Evolutionary conservation across 2,113 vertebrate species (phyloP), one percentile per base, ranked within the genome.

Genomic region (Cyanoderma ruficeps): DNA sequence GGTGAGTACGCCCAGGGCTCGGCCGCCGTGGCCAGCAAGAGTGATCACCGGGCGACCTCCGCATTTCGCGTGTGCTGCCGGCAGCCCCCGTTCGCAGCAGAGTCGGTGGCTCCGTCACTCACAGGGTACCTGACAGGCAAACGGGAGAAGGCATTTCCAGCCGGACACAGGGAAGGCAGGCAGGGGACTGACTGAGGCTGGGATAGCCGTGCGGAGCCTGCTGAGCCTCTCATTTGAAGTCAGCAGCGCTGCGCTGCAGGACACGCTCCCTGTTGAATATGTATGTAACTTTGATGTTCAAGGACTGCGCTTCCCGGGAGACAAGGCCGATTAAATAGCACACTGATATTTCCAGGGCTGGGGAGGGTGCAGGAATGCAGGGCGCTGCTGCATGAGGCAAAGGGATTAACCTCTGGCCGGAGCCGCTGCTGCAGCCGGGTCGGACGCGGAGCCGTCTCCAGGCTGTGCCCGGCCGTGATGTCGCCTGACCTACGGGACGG

Each of bases 401-500:
- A 39, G 60, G 28, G 28, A 21, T 68, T 4, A 41, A 52, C 14
- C 79, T 72, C 7, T 0, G 14, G 18, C 55, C 8, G 2, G 24
- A 37, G 77, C 28, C 14, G 53, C 17, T 1, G 4, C 9, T 7
- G 70, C 22, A 14, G 56, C 23, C 47, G 12, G 12, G 8, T 2
- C 1, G 30, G 70, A 56, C 13, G 56, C 75, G 8, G 71, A 39
- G 68, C 67, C 23, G 6, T 3, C 27, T 2, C 37, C 30, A 0
- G 5, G 3, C 10, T 2, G 49, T 15, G 55, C 21, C 6, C 28
- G 25, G 59, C 6, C 10, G 3, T 0, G 9, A 41, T 37, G 15
- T 15, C 2, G 0, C 18, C 2, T 4, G n/a, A 3, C 69, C 61
- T 3, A 1, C 2, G 1, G 57, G 18, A 3, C 0, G 0, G 2